Base-by-base conservation (phyloP, 92 coral and sea anemone species). In the Epizoanthus scotinus region DNA sequence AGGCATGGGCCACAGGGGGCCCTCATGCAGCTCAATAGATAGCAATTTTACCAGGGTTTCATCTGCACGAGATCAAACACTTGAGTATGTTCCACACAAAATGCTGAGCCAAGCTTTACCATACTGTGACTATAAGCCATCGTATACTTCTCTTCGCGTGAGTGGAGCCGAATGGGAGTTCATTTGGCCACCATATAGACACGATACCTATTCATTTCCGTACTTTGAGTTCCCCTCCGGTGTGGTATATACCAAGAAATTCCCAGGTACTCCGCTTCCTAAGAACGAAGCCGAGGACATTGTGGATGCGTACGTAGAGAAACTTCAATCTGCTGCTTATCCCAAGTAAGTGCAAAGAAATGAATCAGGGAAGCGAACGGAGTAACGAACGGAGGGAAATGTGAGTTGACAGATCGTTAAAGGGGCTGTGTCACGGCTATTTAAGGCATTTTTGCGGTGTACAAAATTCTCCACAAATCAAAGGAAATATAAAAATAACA, bases 261-360 rank as follows among this genome's bases (percentile, higher is more conserved):
- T 57, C 20, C 78, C 67, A 27, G 49, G 79, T 70, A 77, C 86
- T 64, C 84, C 86, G 1, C 84, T 73, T 5, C 58, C 24, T 63
- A 54, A 49, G 31, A 44, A 83, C 2, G 86, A 71, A 42, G 93
- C 93, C 1, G 57, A 17, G 64, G 70, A 19, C 3, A 34, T 90
- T 22, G 82, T 73, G 1, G 28, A 73, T 13, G 56, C 54, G 50
- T 86, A 69, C 71, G 29, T 84, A 82, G 60, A 79, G 21, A 64
- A 84, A 38, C 31, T 86, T 0, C 17, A 26, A 64, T 64, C 47
- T 47, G 52, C 10, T 13, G 12, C 52, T 0, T 47, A 47, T 47
- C 52, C 52, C 52, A 47, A 47, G 52, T 47, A 47, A 47, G 52
- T 47, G 52, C 52, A 47, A 47, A 47, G 17, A 47, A 47, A 47